A percentile compares a stretch with the other conserved stretches of the same genome.
These are phyloP conservation scores for Bathynomus jamesi DNA, from an alignment of 1,140 invertebrate species.

Conservation along the genomic window DNA sequence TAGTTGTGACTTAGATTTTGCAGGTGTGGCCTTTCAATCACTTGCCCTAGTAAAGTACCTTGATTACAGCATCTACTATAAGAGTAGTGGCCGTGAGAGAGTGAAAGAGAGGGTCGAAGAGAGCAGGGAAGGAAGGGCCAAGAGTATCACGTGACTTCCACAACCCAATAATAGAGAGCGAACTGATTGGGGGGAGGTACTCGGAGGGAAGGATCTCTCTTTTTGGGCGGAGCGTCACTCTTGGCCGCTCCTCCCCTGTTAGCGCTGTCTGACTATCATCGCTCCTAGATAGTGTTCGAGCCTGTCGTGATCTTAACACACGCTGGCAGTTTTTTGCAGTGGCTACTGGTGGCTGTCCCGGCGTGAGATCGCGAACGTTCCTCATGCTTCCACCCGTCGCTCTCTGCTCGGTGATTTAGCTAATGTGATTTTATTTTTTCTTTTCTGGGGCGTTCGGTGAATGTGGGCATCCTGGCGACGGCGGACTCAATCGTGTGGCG, in stretches of 20 bases:
- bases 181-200: background rate
- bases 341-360: background rate
- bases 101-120: background rate
- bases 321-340: background rate
- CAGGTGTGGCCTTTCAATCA: background rate
- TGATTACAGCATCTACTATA: background rate
- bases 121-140: background rate
- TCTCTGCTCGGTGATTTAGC: background rate
- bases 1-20: background rate
- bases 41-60: background rate
- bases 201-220: background rate
- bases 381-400: background rate
- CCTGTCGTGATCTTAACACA: background rate
- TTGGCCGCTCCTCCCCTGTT: background rate
- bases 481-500: conserved; percentile 35
- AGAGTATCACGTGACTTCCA: background rate
- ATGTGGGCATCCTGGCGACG: conserved; percentile 21
- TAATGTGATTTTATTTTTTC: background rate
- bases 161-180: background rate
- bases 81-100: background rate
- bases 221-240: background rate
- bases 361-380: background rate
- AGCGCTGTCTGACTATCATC: background rate
- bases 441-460: background rate
- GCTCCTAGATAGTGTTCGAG: background rate